Evolutionary conservation across 2,113 vertebrate genomes (phyloP), one percentile per base, ranked within the genome.

Genomic region (Syngnathus typhle): DNA sequence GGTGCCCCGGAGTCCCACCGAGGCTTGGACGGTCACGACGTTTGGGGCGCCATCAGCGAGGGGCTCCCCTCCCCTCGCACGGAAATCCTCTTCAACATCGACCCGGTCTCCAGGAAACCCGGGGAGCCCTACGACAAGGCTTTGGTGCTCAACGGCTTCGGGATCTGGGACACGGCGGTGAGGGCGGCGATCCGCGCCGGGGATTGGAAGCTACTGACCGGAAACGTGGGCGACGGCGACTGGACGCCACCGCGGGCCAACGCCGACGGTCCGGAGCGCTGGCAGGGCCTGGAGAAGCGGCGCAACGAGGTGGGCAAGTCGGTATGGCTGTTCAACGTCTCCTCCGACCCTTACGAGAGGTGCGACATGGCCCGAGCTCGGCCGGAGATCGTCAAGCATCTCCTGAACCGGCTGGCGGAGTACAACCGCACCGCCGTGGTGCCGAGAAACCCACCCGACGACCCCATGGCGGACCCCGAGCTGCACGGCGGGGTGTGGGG

Each of bases 31-130:
- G 94, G 95, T 13, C 94, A 94, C 0, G 88, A 98, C 32, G 86
- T 98, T 66, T 98, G 95, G 95, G 90, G 87, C 41, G 88, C 94
- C 55, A 92, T 98, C 61, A 98, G 94, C 0, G 90, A 94, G 73
- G 94, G 92, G 11, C 84, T 88, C 8, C 91, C 91, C 12, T 93
- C 92, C 32, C 95, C 94, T 0, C 90, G 93, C 16, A 88, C 92
- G 2, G 95, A 98, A 81, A 96, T 98, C 83, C 84, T 98, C 51
- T 95, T 95, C 85, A 98, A 98, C 87, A 98, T 98, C 16, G 96
- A 98, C 76, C 95, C 95, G 0, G 91, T 96, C 60, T 98, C 95
- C 60, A 94, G 93, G 63, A 92, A 94, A 70, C 94, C 94, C 5
- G 94, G 89, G 54, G 93, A 94, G 71, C 90, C 91, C 0, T 91